These are phyloP conservation scores for Cettia cetti DNA, from an alignment of 2,113 vertebrate genomes.

Conservation along the genomic window DNA sequence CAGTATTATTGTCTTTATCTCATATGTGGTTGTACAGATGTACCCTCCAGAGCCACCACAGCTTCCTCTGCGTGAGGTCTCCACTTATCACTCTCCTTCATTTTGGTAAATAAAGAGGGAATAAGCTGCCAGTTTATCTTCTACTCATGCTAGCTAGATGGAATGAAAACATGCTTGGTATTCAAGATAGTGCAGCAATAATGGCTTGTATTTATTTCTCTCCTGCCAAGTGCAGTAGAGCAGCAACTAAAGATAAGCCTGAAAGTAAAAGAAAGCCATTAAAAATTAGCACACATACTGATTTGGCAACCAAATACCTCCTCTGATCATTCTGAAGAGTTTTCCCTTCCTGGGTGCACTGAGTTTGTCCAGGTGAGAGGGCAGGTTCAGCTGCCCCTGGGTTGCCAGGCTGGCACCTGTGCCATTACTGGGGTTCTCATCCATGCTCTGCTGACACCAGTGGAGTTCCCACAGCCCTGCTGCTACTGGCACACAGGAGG, in stretches of 20 bases:
- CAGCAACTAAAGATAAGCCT: constrained; percentile 1
- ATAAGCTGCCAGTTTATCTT: neutral
- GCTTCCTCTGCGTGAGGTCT: neutral
- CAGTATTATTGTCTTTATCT: neutral
- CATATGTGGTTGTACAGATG: neutral
- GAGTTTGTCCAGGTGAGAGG: neutral
- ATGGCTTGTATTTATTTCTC: neutral
- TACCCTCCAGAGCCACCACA: neutral
- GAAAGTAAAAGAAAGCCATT: neutral
- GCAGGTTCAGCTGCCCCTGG: neutral
- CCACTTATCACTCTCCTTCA: neutral
- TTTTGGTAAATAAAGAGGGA: neutral
- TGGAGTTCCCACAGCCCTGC: neutral
- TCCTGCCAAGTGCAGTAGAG: neutral
- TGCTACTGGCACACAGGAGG: fast-evolving
- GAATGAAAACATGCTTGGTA: neutral
- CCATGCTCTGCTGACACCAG: neutral
- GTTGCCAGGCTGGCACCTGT: neutral
- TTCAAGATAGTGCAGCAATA: neutral
- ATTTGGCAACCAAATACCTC: neutral
- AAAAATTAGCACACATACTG: neutral
- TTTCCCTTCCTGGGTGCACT: neutral
- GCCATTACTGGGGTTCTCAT: fast-evolving
- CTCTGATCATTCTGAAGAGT: neutral
- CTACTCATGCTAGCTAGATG: neutral